These are phyloP conservation scores for Poecilia picta DNA, from an alignment of 2,797 vertebrate genomes.

Conservation along the genomic window DNA sequence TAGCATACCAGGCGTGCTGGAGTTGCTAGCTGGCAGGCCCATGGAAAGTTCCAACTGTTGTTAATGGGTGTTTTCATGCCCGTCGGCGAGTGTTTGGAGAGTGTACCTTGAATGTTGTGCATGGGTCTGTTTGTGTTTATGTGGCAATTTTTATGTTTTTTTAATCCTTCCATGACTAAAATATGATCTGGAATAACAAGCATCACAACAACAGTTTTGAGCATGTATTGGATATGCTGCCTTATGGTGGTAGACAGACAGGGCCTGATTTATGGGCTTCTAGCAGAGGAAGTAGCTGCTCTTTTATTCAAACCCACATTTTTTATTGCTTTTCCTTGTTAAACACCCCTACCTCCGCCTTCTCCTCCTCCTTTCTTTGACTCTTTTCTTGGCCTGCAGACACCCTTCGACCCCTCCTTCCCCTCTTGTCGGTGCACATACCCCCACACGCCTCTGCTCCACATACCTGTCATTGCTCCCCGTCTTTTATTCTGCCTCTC, in stretches of 20 bases:
- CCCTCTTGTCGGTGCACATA: neutral
- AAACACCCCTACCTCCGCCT: constrained; percentile 10
- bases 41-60: constrained; percentile 72
- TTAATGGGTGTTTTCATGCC: constrained; percentile 73
- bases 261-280: constrained; percentile 13
- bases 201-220: neutral
- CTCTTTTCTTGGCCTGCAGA: constrained; percentile 48
- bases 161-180: constrained; percentile 4
- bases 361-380: neutral
- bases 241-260: constrained; percentile 7
- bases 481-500: constrained; percentile 15
- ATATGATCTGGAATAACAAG: constrained; percentile 11
- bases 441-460: constrained; percentile 24
- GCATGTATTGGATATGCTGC: neutral
- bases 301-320: constrained; percentile 64
- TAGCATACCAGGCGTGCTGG: constrained; percentile 76
- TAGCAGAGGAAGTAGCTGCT: constrained; percentile 52
- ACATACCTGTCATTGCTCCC: constrained; percentile 61
- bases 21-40: constrained; percentile 60
- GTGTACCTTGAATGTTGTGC: constrained; percentile 45
- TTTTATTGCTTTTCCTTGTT: constrained; percentile 67
- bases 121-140: constrained; percentile 13
- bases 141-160: constrained; percentile 14
- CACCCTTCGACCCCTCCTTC: constrained; percentile 42
- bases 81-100: constrained; percentile 48